Evolutionary conservation across 2,888 invertebrate species (phyloP), one percentile per base, ranked within the genome.

Genomic region (Protodeltote pygarga): DNA sequence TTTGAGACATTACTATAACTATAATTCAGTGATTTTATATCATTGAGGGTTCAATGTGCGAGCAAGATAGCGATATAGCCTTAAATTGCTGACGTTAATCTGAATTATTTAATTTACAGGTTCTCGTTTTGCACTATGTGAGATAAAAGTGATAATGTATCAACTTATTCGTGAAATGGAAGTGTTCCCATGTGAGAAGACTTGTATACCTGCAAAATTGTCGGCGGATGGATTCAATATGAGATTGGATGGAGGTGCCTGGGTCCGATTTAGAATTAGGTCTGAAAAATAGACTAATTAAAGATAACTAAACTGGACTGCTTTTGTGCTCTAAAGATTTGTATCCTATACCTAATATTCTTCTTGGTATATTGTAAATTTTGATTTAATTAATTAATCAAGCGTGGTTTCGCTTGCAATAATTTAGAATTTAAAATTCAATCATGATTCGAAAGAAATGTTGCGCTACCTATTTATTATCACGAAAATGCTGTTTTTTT

Each of bases 91-190:
- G 5, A 25, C 3, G n/a, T n/a, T 13, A 25, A 8, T 23, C 0
- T 5, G 15, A 1, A 10, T 28, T 2, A 10, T 23, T 33, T 14
- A 3, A 8, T 2, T 39, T 33, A 3, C 58, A 65, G 68, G 79
- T 0, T 86, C 85, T 3, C 66, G 86, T 11, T 87, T 87, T 51
- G 87, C 87, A 1, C 72, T 88, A 2, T 83, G 81, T 33, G 87
- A 87, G 49, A 44, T 85, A 11, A 89, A 88, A 39, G 78, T 85
- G 24, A 73, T 85, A 73, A 10, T 73, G 0, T 87, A 83, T 51
- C 79, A 82, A 42, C 58, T 87, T 1, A 45, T 89, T 5, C 65
- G 70, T 20, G 65, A 79, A 21, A 57, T 85, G 38, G 75, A 80
- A 49, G 16, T 89, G 5, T 66, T 69, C 4, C 79, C 81, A 0